Base-by-base conservation (phyloP, 1,140 invertebrate genomes). In the Radopholus similis region DNA sequence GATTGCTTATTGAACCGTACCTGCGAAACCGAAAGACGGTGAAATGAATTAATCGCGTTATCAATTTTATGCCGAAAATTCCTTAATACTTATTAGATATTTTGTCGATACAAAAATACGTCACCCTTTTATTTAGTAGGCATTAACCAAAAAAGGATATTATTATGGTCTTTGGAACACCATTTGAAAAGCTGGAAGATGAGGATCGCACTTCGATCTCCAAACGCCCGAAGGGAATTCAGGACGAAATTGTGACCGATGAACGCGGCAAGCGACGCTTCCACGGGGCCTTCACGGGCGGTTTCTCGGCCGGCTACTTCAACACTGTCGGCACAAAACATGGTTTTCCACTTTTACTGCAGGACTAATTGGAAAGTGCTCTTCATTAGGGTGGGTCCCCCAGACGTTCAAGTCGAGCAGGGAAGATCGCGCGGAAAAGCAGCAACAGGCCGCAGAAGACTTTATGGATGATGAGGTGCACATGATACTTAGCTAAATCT, bases 221-320 rank as follows among this genome's bases (percentile, higher is more conserved):
- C 13, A 93, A 92, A 79, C 90, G 90, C 73, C 89, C 91, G 11
- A 86, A 89, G 28, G 84, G 87, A n/a, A 84, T 93, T 53, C 89
- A 92, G 84, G 92, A 97, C 77, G 91, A 96, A 84, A 88, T 90
- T 76, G 94, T 90, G 0, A 89, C 88, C 55, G 95, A 97, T 84
- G 89, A 89, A 54, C 88, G 92, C 83, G 95, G 94, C 1, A 86
- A 91, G 73, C 85, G 92, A 30, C 84, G 96, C 74, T 99, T 99
- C 84, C 96, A 99, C 86, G 96, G 96, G 38, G 95, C 95, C 0
- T 99, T 99, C 82, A 99, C 95, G 5, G 95, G 96, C 2, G 96
- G 95, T 3, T 99, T 98, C 82, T 95, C 93, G 9, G 95, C 96
- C 32, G 96, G 96, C 1, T 96, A 92, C 82, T 97, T 90, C 78